Evolutionary conservation across 2,888 invertebrate species (phyloP).

Genomic region (Stegana nigrithorax): DNA sequence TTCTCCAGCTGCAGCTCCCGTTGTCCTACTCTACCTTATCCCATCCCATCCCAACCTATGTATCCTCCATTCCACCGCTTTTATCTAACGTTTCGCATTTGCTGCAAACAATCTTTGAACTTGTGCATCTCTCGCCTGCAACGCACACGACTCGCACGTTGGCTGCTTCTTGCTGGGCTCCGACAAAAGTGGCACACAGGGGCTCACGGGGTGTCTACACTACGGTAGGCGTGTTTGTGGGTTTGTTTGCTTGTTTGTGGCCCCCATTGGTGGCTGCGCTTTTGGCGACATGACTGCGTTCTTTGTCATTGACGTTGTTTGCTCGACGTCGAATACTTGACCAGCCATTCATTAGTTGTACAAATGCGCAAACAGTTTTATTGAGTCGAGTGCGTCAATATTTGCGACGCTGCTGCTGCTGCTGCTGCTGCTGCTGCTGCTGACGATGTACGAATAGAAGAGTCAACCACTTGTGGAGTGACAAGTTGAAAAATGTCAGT

Average conservation of each 20-base stretch:
- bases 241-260: neutral
- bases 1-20: too few relatives aligned
- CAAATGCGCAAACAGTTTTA: too few relatives aligned
- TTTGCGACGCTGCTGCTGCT: neutral
- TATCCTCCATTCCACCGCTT: neutral
- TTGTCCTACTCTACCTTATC: neutral
- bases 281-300: neutral
- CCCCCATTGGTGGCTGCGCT: neutral
- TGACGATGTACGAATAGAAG: neutral
- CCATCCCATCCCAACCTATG: neutral
- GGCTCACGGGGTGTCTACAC: neutral
- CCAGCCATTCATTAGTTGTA: conserved; percentile 9
- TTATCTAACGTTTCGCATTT: too few relatives aligned
- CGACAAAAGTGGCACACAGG: conserved; percentile 6
- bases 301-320: conserved; percentile 54
- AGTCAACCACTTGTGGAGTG: too few relatives aligned
- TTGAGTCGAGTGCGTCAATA: too few relatives aligned
- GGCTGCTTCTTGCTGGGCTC: neutral
- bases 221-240: neutral
- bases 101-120: neutral
- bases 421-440: neutral
- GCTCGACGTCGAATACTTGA: conserved; percentile 23
- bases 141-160: neutral
- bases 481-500: too few relatives aligned
- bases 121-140: neutral